Evolutionary conservation across 2,797 vertebrate species (phyloP).

Genomic region (Gorsachius magnificus): DNA sequence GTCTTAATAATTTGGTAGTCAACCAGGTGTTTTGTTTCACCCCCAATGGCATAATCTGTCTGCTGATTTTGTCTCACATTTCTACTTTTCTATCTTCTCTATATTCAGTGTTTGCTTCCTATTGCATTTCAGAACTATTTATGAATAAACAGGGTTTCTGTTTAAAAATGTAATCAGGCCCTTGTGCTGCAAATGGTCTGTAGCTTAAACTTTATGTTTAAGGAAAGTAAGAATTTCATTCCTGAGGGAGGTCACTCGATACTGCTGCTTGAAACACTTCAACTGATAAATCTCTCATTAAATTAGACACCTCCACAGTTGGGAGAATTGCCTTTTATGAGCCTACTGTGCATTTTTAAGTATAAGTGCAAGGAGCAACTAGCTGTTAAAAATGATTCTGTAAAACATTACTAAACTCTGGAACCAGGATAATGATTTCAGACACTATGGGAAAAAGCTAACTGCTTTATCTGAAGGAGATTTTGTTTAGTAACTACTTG

Average conservation of each 20-base stretch:
- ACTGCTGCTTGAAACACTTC: not conserved
- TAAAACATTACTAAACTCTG: conserved; percentile 18
- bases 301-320: conserved; percentile 25
- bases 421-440: conserved; percentile 1
- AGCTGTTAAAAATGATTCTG: conserved; percentile 30
- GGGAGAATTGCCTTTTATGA: conserved; percentile 5
- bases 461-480: not conserved
- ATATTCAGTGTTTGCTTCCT: not conserved
- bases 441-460: not conserved
- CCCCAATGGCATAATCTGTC: not conserved
- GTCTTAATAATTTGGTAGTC: not conserved
- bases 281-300: conserved; percentile 32
- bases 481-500: not conserved
- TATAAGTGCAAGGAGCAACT: conserved; percentile 12
- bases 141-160: not conserved
- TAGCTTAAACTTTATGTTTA: not conserved
- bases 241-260: not conserved
- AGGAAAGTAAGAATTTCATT: conserved; percentile 13
- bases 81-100: not conserved
- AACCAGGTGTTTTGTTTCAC: not conserved
- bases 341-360: not conserved
- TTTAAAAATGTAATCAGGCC: not conserved
- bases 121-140: not conserved
- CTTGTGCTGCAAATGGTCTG: not conserved
- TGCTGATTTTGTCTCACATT: not conserved